These are phyloP conservation scores for Atherinosoma microstoma DNA, from an alignment of 2,797 vertebrate species.

Conservation along the genomic window DNA sequence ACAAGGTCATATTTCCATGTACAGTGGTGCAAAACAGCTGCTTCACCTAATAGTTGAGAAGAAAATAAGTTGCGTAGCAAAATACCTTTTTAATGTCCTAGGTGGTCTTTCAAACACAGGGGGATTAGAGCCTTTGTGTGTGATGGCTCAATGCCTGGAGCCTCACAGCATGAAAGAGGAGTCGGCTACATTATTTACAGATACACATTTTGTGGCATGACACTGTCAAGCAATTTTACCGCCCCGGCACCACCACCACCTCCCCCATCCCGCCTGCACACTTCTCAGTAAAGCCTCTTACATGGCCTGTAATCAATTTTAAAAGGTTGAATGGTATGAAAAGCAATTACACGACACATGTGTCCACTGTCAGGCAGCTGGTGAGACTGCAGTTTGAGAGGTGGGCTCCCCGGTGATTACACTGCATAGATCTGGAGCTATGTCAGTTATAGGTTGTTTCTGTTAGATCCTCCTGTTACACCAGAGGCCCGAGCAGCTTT, in stretches of 20 bases:
- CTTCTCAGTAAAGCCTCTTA: slow-evolving; percentile 56
- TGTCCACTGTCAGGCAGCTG: slow-evolving; percentile 61
- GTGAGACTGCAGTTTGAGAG: slow-evolving; percentile 60
- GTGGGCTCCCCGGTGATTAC: slow-evolving; percentile 74
- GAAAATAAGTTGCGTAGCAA: slow-evolving; percentile 26
- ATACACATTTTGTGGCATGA: slow-evolving; percentile 43
- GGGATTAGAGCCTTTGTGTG: slow-evolving; percentile 35
- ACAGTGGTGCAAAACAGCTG: slow-evolving; percentile 9
- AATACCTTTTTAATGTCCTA: slow-evolving; percentile 9
- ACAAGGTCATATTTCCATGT: slow-evolving; percentile 7
- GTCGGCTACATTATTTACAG: slow-evolving; percentile 52
- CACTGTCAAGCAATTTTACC: slow-evolving; percentile 46
- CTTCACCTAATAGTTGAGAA: slow-evolving; percentile 18
- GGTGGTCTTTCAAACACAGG: slow-evolving; percentile 28
- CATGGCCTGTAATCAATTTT: slow-evolving; percentile 73
- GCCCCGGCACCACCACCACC: background rate
- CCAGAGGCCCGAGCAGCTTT: slow-evolving; percentile 62
- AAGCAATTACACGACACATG: slow-evolving; percentile 74
- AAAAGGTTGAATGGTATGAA: slow-evolving; percentile 73
- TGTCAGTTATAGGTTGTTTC: slow-evolving; percentile 75
- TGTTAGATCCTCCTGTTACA: slow-evolving; percentile 71
- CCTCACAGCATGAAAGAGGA: slow-evolving; percentile 25
- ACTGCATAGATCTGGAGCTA: slow-evolving; percentile 71
- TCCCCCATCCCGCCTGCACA: background rate
- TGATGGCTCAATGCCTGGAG: slow-evolving; percentile 50